Evolutionary conservation across 2,888 invertebrate species (phyloP).

Genomic region (Platycnemis pennipes): DNA sequence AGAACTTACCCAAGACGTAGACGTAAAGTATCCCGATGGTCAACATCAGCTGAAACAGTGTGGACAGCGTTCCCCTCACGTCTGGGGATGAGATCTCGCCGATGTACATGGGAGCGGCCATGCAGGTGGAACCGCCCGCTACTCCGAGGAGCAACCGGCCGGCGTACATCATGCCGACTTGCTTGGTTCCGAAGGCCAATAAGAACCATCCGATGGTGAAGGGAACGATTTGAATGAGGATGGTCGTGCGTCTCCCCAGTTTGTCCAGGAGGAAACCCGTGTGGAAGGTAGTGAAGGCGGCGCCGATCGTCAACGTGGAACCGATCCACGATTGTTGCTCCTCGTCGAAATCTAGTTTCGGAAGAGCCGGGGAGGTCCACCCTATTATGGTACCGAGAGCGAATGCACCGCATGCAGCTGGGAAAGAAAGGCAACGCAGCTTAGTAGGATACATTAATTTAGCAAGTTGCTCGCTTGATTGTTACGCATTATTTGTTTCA

Average conservation of each 20-base stretch:
- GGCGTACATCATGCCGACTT: not conserved
- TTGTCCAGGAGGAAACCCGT: conserved; percentile 48
- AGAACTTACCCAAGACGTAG: conserved; percentile 77
- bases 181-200: not conserved
- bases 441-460: no score
- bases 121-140: conserved; percentile 76
- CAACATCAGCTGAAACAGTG: conserved; percentile 79
- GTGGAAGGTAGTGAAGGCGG: conserved; percentile 39
- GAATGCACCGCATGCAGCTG: conserved; percentile 82
- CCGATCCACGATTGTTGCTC: conserved; percentile 55
- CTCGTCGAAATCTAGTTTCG: conserved; percentile 74
- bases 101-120: conserved; percentile 77
- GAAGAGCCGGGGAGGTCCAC: conserved; percentile 83
- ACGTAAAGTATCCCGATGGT: conserved; percentile 78
- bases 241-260: conserved; percentile 51
- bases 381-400: conserved; percentile 82
- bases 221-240: conserved; percentile 47
- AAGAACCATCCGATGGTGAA: conserved; percentile 61
- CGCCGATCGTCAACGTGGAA: conserved; percentile 55
- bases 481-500: no score
- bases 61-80: conserved; percentile 78
- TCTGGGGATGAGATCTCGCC: conserved; percentile 78
- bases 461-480: no score
- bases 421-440: not conserved
- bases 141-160: conserved; percentile 77